Evolutionary conservation across 2,888 invertebrate genomes (phyloP).

Genomic region (Diaperis boleti): DNA sequence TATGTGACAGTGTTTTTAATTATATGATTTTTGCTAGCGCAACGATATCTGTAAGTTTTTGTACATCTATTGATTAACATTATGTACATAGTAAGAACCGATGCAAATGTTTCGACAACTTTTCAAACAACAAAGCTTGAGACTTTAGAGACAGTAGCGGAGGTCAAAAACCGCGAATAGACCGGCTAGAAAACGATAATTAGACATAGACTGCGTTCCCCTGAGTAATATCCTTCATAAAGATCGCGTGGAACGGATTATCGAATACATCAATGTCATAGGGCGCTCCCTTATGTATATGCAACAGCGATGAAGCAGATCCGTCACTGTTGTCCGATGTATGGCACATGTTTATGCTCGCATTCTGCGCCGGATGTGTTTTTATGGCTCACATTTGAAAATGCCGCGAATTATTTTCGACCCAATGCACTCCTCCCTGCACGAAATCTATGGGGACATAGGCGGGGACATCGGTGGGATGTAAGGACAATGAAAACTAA

Average conservation of each 20-base stretch:
- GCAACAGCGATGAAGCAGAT: constrained; percentile 22
- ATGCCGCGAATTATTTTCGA: constrained; percentile 56
- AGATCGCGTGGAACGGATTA: constrained; percentile 29
- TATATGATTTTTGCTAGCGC: no score
- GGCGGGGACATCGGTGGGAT: no score
- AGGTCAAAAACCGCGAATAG: constrained; percentile 27
- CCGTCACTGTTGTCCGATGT: constrained; percentile 34
- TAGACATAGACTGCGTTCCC: constrained; percentile 13
- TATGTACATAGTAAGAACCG: no score
- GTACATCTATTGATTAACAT: no score
- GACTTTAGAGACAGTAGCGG: neutral
- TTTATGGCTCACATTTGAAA: constrained; percentile 55
- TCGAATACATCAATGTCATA: constrained; percentile 28
- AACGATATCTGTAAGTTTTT: no score
- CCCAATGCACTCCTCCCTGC: constrained; percentile 42
- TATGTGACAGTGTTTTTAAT: no score
- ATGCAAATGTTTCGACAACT: no score
- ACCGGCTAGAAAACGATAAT: constrained; percentile 20
- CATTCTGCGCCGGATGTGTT: constrained; percentile 56
- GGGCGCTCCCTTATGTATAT: constrained; percentile 36
- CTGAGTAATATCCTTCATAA: constrained; percentile 16
- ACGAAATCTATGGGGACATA: no score
- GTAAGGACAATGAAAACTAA: no score
- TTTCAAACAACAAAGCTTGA: no score
- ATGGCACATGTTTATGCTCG: constrained; percentile 52